Base-by-base conservation (phyloP, 2,797 vertebrate species). In the Sebastolobus altivelis region DNA sequence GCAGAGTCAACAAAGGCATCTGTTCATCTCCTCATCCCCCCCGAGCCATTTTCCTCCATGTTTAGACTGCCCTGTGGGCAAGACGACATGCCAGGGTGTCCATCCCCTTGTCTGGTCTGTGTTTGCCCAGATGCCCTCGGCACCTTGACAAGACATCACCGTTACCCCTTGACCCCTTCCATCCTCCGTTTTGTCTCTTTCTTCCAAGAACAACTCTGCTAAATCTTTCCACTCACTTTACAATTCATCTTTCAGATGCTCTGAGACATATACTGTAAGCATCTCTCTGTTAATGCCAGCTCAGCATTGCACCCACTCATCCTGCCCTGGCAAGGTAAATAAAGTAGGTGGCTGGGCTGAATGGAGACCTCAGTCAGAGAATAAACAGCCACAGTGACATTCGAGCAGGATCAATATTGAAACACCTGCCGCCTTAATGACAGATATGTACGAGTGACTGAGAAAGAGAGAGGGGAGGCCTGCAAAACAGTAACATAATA, bases 391-490 rank as follows among this genome's bases (percentile, higher is more conserved):
- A 16, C 65, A 16, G 37, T 87, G 91, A 93, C 90, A 90, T 87
- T 62, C 87, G 62, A 73, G 70, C 25, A 86, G 63, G 85, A 91
- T 88, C 93, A 94, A 95, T 93, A 93, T 92, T 94, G 91, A 91
- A 93, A 93, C 94, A 95, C 91, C 93, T 95, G 93, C 75, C 16
- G 63, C 60, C 59, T 77, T 54, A 71, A 62, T 66, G 87, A 91
- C 85, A 81, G 84, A 91, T 58, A 33, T 37, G 55, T 65, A 82
- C 49, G 65, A 73, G 77, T 72, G 78, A 77, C 74, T 56, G 76
- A 29, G 46, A 46, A 20, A 37, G 22, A 13, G 29, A 46, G 40
- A 16, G 6, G 38, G 27, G 14, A 68, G 13, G 37, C 10, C 7
- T 38, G 60, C 25, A 18, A 37, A 61, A 70, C 3, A 13, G n/a